phyloP scores from a whole-genome alignment of 1,140 invertebrate genomes.

The Sipha flava region DNA sequence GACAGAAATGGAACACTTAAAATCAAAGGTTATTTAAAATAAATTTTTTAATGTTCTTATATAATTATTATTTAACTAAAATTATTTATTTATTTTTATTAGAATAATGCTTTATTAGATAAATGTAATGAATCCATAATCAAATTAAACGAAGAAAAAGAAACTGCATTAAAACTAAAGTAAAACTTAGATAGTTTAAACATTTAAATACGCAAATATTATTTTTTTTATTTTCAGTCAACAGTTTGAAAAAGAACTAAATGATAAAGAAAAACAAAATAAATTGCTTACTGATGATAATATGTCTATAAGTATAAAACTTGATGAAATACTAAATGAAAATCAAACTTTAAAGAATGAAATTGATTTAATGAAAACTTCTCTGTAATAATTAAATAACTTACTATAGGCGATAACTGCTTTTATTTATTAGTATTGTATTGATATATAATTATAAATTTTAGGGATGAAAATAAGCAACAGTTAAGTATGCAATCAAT shows the following conservation, averaged over 20 bases:
- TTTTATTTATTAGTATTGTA: background rate
- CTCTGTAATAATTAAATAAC: background rate
- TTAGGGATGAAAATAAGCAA: background rate
- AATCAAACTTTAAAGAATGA: background rate
- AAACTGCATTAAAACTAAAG: background rate
- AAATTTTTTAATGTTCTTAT: background rate
- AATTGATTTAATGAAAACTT: background rate
- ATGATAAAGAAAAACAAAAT: background rate
- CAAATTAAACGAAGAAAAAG: constrained; percentile 6
- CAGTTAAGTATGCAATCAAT: background rate
- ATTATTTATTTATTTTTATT: background rate
- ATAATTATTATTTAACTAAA: background rate
- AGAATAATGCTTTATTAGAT: background rate
- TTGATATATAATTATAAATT: background rate
- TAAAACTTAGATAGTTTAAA: background rate
- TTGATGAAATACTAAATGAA: background rate
- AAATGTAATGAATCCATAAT: background rate
- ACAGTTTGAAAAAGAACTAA: background rate
- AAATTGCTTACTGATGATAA: background rate
- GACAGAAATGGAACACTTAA: background rate
- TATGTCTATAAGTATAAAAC: background rate
- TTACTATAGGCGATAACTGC: background rate
- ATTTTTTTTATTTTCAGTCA: constrained; percentile 2
- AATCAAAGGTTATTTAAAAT: background rate
- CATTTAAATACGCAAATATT: background rate